Percentiles rank a stretch among this genome's conserved stretches.
These are phyloP conservation scores for Drosophila bocqueti DNA, from an alignment of 1,140 invertebrate genomes.

Conservation along the genomic window DNA sequence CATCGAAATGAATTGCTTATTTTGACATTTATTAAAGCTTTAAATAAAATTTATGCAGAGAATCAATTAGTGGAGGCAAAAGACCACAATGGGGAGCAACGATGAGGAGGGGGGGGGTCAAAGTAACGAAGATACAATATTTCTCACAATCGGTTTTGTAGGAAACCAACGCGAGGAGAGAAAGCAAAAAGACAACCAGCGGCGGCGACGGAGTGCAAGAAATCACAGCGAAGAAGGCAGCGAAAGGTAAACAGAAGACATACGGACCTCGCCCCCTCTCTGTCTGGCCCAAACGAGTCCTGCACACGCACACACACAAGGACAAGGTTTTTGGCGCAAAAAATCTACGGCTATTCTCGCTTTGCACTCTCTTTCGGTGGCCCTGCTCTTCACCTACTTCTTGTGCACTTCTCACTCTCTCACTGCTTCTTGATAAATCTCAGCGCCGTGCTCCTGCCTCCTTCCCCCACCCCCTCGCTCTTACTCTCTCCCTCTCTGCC, in stretches of 20 bases:
- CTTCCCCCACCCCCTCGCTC: conserved; percentile 46
- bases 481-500: not conserved
- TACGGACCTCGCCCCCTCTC: conserved; percentile 32
- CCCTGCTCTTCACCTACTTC: conserved; percentile 76
- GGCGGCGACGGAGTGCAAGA: conserved; percentile 68
- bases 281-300: conserved; percentile 58
- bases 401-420: conserved; percentile 25
- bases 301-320: conserved; percentile 51
- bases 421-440: conserved; percentile 58
- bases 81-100: conserved; percentile 25
- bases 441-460: conserved; percentile 44
- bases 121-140: conserved; percentile 70
- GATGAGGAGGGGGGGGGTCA: conserved; percentile 5
- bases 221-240: conserved; percentile 70
- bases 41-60: conserved; percentile 84
- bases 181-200: conserved; percentile 73
- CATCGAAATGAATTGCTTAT: conserved; percentile 84
- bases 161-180: conserved; percentile 47
- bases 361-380: conserved; percentile 56
- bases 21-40: conserved; percentile 84
- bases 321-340: conserved; percentile 72
- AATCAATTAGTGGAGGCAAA: conserved; percentile 75
- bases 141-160: conserved; percentile 77
- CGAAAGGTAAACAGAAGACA: conserved; percentile 57
- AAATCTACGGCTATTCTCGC: conserved; percentile 57